A percentile compares a stretch with the other conserved stretches of the same genome.
Conservation (phyloP, 2,797 vertebrate species). For the Hydrolagus colliei region DNA sequence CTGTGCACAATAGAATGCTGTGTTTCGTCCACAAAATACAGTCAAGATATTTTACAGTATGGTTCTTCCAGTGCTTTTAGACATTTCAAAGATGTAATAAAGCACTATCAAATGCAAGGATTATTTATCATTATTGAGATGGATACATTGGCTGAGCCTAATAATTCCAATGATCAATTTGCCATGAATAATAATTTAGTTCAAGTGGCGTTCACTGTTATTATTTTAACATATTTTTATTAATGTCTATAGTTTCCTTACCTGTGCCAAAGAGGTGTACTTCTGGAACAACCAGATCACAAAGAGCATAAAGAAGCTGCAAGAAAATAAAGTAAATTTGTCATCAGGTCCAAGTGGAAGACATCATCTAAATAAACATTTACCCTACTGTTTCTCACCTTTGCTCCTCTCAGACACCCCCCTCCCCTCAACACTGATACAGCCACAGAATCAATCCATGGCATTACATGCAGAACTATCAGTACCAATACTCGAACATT, state of each 20-base stretch:
- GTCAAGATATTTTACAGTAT: too few relatives aligned
- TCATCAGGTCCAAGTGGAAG: too few relatives aligned
- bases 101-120: too few relatives aligned
- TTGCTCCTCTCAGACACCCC: too few relatives aligned
- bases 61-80: too few relatives aligned
- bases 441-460: too few relatives aligned
- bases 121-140: conserved; percentile 37
- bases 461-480: too few relatives aligned
- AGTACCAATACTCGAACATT: too few relatives aligned
- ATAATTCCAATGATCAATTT: neutral
- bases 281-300: conserved; percentile 74
- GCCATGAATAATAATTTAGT: conserved; percentile 5
- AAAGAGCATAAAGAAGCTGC: conserved; percentile 73
- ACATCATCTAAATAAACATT: too few relatives aligned
- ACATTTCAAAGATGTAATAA: too few relatives aligned
- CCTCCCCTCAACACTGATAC: too few relatives aligned
- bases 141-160: conserved; percentile 26
- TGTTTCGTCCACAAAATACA: conserved; percentile 30
- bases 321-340: conserved; percentile 37
- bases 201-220: neutral
- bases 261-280: conserved; percentile 76
- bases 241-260: conserved; percentile 40
- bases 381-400: too few relatives aligned
- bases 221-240: neutral
- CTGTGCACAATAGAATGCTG: conserved; percentile 27